Percentiles rank a stretch among this genome's conserved stretches.
phyloP scores from a whole-genome alignment of 2,888 invertebrate species.

The Leptarthrus brevirostris region DNA sequence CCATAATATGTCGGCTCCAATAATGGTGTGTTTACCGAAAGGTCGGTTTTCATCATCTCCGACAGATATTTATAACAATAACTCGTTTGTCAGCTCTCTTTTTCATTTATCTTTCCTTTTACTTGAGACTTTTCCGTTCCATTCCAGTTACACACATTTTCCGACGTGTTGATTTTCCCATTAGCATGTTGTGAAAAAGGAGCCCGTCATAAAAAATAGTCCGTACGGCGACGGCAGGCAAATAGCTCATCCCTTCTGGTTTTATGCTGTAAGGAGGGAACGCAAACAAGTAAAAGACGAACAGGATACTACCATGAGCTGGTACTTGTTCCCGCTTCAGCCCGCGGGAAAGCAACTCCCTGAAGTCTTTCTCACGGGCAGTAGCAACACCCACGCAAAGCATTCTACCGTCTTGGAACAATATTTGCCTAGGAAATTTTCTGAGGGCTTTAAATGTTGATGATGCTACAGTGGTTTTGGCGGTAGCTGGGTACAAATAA shows the following conservation, averaged over 20 bases:
- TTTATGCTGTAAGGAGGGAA: conserved; percentile 17
- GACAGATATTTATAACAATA: conserved; percentile 47
- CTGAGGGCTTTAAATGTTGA: conserved; percentile 40
- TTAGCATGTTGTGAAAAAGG: conserved; percentile 45
- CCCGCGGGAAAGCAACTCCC: conserved; percentile 13
- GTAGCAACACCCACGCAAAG: background rate
- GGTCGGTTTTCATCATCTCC: conserved; percentile 9
- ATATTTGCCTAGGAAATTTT: conserved; percentile 50
- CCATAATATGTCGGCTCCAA: too few species aligned
- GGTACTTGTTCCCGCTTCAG: background rate
- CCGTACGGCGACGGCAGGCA: conserved; percentile 34
- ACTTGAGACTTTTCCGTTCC: conserved; percentile 20
- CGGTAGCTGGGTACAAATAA: conserved; percentile 40
- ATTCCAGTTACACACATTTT: conserved; percentile 50
- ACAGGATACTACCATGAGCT: background rate
- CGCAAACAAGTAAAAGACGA: conserved; percentile 17
- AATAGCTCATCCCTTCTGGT: conserved; percentile 38
- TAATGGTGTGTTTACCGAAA: background rate
- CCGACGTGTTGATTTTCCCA: conserved; percentile 52
- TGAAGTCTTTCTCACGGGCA: conserved; percentile 28
- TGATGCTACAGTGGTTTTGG: conserved; percentile 36
- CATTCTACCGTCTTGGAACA: conserved; percentile 16
- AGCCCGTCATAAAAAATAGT: conserved; percentile 34
- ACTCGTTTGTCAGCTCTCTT: conserved; percentile 40
- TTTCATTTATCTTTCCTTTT: conserved; percentile 43